Evolutionary conservation across 2,888 invertebrate genomes (phyloP).

Genomic region (Hemaris fuciformis): DNA sequence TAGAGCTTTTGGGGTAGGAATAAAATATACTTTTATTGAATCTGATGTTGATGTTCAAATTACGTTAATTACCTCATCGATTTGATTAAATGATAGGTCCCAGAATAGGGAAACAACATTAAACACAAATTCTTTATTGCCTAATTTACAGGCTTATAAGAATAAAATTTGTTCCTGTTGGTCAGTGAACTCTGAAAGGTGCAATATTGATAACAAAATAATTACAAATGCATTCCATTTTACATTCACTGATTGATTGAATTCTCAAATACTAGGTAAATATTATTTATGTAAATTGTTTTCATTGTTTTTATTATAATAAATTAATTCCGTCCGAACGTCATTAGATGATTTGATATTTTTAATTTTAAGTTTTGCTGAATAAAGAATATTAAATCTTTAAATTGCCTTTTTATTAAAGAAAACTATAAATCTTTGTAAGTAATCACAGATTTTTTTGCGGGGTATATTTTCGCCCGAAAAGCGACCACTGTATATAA

Average conservation of each 20-base stretch:
- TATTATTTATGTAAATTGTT: not conserved
- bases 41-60: too few relatives aligned
- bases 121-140: too few relatives aligned
- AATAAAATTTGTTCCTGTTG: not conserved
- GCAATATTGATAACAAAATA: not conserved
- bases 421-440: too few relatives aligned
- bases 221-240: not conserved
- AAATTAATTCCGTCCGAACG: not conserved
- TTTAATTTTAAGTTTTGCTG: conserved; percentile 9
- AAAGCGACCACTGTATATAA: too few relatives aligned
- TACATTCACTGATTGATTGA: not conserved
- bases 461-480: too few relatives aligned
- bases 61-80: too few relatives aligned
- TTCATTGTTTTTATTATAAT: not conserved
- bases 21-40: too few relatives aligned
- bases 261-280: not conserved
- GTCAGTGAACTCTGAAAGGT: not conserved
- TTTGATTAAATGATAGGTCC: too few relatives aligned
- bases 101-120: too few relatives aligned
- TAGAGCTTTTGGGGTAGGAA: too few relatives aligned
- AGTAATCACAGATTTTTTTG: too few relatives aligned
- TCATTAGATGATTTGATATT: not conserved
- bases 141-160: not conserved
- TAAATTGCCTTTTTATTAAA: not conserved
- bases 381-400: conserved; percentile 6